A percentile compares a stretch with the other conserved stretches of the same genome.
phyloP scores from a whole-genome alignment of 1,140 invertebrate species.

The Eueides isabella region DNA sequence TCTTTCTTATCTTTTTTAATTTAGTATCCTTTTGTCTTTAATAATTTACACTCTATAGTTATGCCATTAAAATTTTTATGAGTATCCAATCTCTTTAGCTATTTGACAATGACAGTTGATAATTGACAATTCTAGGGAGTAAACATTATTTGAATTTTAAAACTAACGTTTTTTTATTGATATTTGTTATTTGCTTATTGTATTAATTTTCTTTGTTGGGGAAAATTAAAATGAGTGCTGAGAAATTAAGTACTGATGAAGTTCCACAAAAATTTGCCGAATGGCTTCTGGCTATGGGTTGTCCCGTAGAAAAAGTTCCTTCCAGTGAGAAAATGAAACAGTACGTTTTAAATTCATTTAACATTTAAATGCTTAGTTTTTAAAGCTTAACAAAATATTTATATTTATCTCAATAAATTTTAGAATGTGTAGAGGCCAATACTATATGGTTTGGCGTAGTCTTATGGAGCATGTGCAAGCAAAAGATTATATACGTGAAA shows the following conservation, averaged over 20 bases:
- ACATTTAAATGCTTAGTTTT: background rate
- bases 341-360: constrained; percentile 47
- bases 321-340: constrained; percentile 59
- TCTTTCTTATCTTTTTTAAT: too few species aligned
- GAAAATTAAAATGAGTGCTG: constrained; percentile 31
- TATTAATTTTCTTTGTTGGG: background rate
- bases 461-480: constrained; percentile 68
- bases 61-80: too few species aligned
- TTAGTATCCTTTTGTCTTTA: too few species aligned
- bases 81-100: background rate
- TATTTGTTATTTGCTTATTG: background rate
- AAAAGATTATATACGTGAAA: constrained; percentile 55
- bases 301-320: constrained; percentile 65
- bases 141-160: background rate
- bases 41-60: too few species aligned
- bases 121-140: background rate
- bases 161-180: background rate
- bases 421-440: constrained; percentile 72
- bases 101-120: background rate
- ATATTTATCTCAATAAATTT: background rate
- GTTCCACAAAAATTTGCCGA: constrained; percentile 67
- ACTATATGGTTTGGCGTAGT: constrained; percentile 73
- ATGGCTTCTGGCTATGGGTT: constrained; percentile 72
- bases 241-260: constrained; percentile 64
- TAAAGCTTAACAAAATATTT: background rate